phyloP scores from a whole-genome alignment of 2,113 vertebrate genomes.

The Macquaria ambigua region DNA sequence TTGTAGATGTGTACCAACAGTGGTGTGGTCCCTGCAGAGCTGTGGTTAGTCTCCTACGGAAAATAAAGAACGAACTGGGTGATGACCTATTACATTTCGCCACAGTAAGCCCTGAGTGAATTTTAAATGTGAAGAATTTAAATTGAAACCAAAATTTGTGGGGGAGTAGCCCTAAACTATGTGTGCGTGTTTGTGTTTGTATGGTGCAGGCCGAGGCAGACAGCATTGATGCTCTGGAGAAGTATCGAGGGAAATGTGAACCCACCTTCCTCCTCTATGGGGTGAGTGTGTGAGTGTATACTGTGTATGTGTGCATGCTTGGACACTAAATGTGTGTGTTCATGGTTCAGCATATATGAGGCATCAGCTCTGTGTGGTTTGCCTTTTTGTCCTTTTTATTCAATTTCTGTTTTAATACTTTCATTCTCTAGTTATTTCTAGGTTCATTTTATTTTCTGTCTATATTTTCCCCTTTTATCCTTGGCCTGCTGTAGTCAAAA shows the following conservation, averaged over 20 bases:
- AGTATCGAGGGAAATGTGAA: slow-evolving; percentile 91
- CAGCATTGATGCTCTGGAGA: slow-evolving; percentile 89
- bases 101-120: slow-evolving; percentile 84
- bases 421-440: neutral
- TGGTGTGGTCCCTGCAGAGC: slow-evolving; percentile 97
- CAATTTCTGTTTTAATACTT: neutral
- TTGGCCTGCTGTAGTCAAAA: neutral
- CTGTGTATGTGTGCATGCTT: neutral
- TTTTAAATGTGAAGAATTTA: neutral
- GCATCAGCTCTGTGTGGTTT: neutral
- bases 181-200: slow-evolving; percentile 41
- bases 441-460: neutral
- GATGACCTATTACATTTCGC: slow-evolving; percentile 92
- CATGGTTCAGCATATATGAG: neutral
- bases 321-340: neutral
- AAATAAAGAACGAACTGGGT: slow-evolving; percentile 91
- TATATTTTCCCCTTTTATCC: slow-evolving; percentile 4
- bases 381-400: neutral
- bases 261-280: slow-evolving; percentile 94
- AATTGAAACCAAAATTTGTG: neutral
- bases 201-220: slow-evolving; percentile 91
- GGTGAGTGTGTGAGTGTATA: slow-evolving; percentile 82
- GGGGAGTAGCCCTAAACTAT: neutral
- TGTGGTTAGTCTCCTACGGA: slow-evolving; percentile 91
- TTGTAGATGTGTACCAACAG: slow-evolving; percentile 92